Evolutionary conservation across 2,888 invertebrate genomes (phyloP), one percentile per base, ranked within the genome.

Genomic region (Trileptium ribeirensis): DNA sequence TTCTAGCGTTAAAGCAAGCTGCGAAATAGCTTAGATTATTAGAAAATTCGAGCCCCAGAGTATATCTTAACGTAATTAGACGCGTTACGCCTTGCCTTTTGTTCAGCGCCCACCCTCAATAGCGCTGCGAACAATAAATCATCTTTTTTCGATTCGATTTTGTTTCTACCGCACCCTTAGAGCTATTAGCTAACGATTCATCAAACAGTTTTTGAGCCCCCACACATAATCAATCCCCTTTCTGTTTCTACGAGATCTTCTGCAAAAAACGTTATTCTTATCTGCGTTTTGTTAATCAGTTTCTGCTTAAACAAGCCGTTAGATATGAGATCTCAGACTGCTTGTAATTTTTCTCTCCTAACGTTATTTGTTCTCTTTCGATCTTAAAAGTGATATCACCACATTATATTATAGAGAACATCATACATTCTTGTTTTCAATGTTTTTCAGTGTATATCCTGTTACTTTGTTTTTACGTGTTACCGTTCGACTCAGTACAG

Each of bases 331-430:
- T 31, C 31, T 2, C 39, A 34, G n/a, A 24, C n/a, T 29, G 40
- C 51, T 8, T 15, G 29, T n/a, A 29, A 29, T 15, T 78, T 29
- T 29, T 40, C 78, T 1, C 39, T 37, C 24, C 3, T 34, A 67
- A 1, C 78, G 81, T 19, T 81, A 36, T 29, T 67, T 81, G 77
- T 39, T 67, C 1, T 34, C 33, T 1, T 81, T 81, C 39, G 81
- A 81, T 51, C 29, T 81, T 33, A 81, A 81, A 36, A 40, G 40
- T 24, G 77, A 24, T 81, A 81, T 78, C 81, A 81, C 37, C 81
- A 81, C 34, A 34, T 81, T 15, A 34, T 1, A 81, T 81, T 64
- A 29, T 38, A 1, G 67, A 29, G 36, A 29, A 29, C 29, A 78
- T n/a, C 67, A 67, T 19, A 34, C 19, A 24, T 81, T 31, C 29